phyloP scores from a whole-genome alignment of 2,888 invertebrate species.

The Kryphioiulus occultus region DNA sequence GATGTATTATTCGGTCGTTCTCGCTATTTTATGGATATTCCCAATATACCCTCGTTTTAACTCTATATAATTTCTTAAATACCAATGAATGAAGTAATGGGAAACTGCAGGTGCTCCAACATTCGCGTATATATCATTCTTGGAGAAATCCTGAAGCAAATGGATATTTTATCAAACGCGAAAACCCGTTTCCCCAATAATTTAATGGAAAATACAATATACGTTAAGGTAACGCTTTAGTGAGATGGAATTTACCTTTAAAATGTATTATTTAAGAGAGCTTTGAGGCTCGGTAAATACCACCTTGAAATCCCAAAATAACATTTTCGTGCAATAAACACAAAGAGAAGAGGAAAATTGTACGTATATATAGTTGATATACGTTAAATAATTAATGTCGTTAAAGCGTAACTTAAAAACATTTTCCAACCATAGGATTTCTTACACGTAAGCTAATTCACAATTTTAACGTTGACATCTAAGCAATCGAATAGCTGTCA shows the following conservation, averaged over 20 bases:
- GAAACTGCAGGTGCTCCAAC: neutral
- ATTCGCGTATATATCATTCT: neutral
- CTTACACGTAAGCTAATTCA: too few species aligned
- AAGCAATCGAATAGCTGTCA: too few species aligned
- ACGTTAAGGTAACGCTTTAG: neutral
- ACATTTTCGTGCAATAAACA: too few species aligned
- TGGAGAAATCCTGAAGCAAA: neutral
- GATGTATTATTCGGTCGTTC: neutral
- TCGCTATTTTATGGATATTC: neutral
- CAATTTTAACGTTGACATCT: too few species aligned
- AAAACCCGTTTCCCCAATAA: neutral
- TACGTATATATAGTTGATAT: too few species aligned
- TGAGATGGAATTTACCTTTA: neutral
- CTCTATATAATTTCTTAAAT: neutral
- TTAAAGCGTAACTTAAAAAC: too few species aligned
- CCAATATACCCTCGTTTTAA: neutral
- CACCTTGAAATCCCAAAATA: too few species aligned
- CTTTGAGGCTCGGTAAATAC: neutral
- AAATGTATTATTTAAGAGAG: neutral
- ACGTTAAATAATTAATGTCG: too few species aligned
- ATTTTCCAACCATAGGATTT: too few species aligned
- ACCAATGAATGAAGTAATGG: neutral
- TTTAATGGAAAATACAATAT: neutral
- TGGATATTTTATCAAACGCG: slow-evolving; percentile 17
- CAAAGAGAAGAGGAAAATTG: too few species aligned